These are phyloP conservation scores for Papilio glaucus DNA, from an alignment of 1,140 invertebrate genomes.

Conservation along the genomic window DNA sequence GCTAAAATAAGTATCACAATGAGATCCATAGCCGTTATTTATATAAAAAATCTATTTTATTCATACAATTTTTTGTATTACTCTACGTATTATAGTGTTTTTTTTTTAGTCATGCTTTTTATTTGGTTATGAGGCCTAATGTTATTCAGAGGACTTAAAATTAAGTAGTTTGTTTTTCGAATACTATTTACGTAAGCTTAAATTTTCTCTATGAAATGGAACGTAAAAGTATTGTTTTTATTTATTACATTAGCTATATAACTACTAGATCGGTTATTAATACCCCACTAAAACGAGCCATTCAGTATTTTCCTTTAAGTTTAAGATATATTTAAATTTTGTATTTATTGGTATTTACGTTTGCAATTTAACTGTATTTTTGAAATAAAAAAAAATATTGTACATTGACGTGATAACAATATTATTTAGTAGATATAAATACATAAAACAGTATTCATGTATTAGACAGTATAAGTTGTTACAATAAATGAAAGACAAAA, in stretches of 20 bases:
- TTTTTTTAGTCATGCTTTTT: not conserved
- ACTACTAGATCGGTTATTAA: no score
- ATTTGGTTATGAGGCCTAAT: not conserved
- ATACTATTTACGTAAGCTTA: no score
- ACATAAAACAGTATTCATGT: conserved; percentile 10
- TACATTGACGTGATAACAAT: not conserved
- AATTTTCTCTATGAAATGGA: no score
- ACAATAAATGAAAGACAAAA: conserved; percentile 76
- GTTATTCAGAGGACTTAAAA: not conserved
- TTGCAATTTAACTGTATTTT: not conserved
- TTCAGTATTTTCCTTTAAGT: no score
- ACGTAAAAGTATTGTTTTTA: no score
- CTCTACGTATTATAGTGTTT: not conserved
- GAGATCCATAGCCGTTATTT: no score
- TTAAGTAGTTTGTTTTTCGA: no score
- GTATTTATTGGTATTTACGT: no score
- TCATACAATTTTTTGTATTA: not conserved
- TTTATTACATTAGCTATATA: no score
- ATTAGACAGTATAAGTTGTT: conserved; percentile 27
- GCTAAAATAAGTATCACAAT: no score
- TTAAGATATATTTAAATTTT: no score
- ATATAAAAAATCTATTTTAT: not conserved
- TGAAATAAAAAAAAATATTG: not conserved
- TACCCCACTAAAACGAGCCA: no score
- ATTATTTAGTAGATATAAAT: not conserved